Evolutionary conservation across 1,140 invertebrate genomes (phyloP).

Genomic region (Penaeus vannamei): DNA sequence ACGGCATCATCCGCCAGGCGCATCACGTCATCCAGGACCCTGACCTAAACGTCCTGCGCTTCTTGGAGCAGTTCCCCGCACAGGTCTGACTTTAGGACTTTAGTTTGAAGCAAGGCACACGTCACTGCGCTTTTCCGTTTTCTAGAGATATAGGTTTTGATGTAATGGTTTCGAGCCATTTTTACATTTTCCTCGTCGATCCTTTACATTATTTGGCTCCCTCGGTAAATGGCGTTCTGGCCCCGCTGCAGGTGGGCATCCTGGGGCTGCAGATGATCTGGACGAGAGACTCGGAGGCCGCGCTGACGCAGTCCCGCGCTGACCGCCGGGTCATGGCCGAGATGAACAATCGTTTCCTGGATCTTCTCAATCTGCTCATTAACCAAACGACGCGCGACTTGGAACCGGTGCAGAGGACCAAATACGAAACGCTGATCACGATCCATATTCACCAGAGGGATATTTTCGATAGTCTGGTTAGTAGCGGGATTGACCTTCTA

Average conservation of each 20-base stretch:
- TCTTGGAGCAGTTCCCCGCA: slow-evolving; percentile 93
- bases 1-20: slow-evolving; percentile 91
- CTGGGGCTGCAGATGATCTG: slow-evolving; percentile 97
- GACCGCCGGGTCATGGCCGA: slow-evolving; percentile 97
- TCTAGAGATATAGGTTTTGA: too few species aligned
- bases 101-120: too few species aligned
- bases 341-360: slow-evolving; percentile 94
- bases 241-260: slow-evolving; percentile 81
- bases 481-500: neutral
- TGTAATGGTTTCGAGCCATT: too few species aligned
- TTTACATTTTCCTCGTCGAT: too few species aligned
- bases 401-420: slow-evolving; percentile 91
- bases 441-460: slow-evolving; percentile 98
- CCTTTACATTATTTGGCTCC: too few species aligned
- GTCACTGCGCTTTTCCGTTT: too few species aligned
- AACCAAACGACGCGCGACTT: slow-evolving; percentile 95
- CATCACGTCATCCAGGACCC: slow-evolving; percentile 88
- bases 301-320: slow-evolving; percentile 87
- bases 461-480: slow-evolving; percentile 94
- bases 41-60: slow-evolving; percentile 87
- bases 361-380: slow-evolving; percentile 93
- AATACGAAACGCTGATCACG: slow-evolving; percentile 97
- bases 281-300: slow-evolving; percentile 93
- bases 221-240: too few species aligned
- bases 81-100: slow-evolving; percentile 77